phyloP scores from a whole-genome alignment of 2,888 invertebrate genomes.

The Cataglyphis livida region DNA sequence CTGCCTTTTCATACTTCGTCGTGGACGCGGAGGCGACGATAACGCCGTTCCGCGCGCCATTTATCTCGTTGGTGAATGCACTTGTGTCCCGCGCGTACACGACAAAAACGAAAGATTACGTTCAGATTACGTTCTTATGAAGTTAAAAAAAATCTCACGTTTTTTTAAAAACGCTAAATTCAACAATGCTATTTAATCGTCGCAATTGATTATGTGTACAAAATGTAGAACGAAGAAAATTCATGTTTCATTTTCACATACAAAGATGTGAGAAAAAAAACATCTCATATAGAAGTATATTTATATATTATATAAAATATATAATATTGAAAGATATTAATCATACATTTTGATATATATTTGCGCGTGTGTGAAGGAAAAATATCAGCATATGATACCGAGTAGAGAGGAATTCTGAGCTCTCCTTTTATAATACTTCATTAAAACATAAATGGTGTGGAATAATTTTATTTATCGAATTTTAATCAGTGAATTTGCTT shows the following conservation, averaged over 20 bases:
- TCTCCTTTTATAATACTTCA: neutral
- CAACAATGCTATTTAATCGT: constrained; percentile 1
- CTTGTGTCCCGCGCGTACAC: constrained; percentile 2
- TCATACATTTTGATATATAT: neutral
- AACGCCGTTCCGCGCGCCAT: constrained; percentile 36
- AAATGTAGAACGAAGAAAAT: neutral
- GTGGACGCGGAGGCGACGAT: constrained; percentile 48
- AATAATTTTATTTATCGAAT: neutral
- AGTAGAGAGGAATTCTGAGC: neutral
- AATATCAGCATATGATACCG: neutral
- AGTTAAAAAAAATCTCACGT: neutral
- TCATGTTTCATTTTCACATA: neutral
- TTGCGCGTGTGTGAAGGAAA: neutral
- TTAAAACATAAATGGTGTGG: neutral
- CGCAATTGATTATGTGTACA: neutral
- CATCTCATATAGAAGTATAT: neutral
- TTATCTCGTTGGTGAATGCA: constrained; percentile 44
- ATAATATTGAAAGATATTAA: neutral
- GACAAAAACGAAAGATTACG: constrained; percentile 21
- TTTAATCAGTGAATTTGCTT: neutral
- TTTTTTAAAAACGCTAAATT: neutral
- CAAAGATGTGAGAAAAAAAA: neutral
- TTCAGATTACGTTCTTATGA: constrained; percentile 4
- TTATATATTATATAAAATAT: neutral
- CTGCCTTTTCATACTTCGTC: constrained; percentile 46